Evolutionary conservation across 30 jellyfish, hydroid and myxozoan genomes (phyloP), one percentile per base, ranked within the genome.

Genomic region (Aurelia aurita complex sp. Pacific): DNA sequence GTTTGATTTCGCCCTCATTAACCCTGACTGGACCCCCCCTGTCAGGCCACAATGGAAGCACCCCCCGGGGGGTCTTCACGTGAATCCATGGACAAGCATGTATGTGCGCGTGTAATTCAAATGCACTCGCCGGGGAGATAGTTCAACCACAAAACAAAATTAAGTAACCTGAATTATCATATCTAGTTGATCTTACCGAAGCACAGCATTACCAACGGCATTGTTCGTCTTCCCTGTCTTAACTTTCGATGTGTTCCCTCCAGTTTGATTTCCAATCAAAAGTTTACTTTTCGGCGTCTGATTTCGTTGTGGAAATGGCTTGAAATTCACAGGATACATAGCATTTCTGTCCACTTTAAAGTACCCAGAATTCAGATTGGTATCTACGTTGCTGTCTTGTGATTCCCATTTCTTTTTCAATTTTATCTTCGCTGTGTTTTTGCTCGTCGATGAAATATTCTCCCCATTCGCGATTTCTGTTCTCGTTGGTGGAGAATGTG

Each of bases 251-350:
- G 72, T 14, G 19, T 78, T 78, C 29, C 38, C 38, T 64, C 59
- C 68, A 61, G 50, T 43, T 67, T 80, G 90, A 54, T 64, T 84
- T 8, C 79, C 84, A 10, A 75, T 61, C 34, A 86, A 70, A 16
- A 87, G 69, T 67, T 89, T 89, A 52, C 94, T 81, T 40, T 72
- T 81, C 19, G 92, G 75, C 8, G 61, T 55, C 54, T 43, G 79
- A 42, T 71, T 67, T 50, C 98, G 87, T 68, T 87, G 86, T 33
- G 98, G 98, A 55, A 92, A 92, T 3, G 98, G 98, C 38, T 86
- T 87, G 70, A 92, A 92, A 66, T 92, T 92, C 59, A 80, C 33
- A 2, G 98, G 98, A 38, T 92, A 92, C 85, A 92, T 54, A 1
- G 98, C 96, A 10, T 86, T 72, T 64, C 74, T 81, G 63, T 92